Conservation (phyloP, 2,797 vertebrate genomes). For the Morelia viridis region DNA sequence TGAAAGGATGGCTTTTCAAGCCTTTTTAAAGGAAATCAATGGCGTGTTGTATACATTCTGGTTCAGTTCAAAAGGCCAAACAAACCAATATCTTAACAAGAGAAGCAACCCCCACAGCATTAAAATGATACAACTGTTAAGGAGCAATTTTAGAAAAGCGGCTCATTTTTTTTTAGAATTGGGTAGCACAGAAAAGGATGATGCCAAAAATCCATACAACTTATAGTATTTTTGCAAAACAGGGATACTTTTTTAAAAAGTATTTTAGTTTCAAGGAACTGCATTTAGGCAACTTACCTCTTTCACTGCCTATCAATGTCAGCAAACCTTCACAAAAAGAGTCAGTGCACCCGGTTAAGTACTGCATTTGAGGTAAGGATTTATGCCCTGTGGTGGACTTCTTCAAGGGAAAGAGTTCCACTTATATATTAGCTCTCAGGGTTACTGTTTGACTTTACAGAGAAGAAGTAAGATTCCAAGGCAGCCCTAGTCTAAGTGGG, state of each 20-base stretch:
- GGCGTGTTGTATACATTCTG: slow-evolving; percentile 43
- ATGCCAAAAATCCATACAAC: background rate
- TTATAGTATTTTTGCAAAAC: background rate
- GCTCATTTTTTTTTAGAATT: background rate
- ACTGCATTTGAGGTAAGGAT: background rate
- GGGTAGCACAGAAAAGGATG: background rate
- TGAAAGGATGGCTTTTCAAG: slow-evolving; percentile 30
- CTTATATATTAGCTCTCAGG: background rate
- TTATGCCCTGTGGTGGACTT: no score
- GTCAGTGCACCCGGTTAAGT: background rate
- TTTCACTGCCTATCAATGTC: background rate
- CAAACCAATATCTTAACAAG: background rate
- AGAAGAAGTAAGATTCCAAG: background rate
- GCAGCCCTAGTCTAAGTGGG: background rate
- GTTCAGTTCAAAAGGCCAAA: slow-evolving; percentile 18
- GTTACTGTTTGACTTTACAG: background rate
- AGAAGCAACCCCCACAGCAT: slow-evolving; percentile 22
- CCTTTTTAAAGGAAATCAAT: slow-evolving; percentile 2
- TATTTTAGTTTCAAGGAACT: background rate
- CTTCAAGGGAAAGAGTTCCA: background rate
- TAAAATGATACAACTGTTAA: slow-evolving; percentile 8
- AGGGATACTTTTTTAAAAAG: background rate
- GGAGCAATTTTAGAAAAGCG: slow-evolving; percentile 12
- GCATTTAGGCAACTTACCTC: background rate
- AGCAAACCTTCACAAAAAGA: background rate